Evolutionary conservation across 1,140 invertebrate species (phyloP), one percentile per base, ranked within the genome.

Genomic region (Magallana angulata): DNA sequence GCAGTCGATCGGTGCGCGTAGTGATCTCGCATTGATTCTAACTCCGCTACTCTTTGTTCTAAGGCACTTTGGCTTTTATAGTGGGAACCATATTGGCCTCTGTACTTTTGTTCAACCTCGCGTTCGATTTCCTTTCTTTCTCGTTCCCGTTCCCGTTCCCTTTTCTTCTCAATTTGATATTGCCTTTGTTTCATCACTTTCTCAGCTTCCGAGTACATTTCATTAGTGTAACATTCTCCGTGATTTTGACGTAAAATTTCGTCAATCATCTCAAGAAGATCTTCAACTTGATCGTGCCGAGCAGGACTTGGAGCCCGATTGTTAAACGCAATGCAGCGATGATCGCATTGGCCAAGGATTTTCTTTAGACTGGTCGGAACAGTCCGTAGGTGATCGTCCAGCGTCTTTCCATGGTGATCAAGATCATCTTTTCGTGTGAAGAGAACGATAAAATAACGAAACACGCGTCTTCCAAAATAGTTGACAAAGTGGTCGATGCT

Each of bases 381-480:
- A 58, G n/a, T 36, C 0, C 56, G 24, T 12, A 87, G 30, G 59
- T 84, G 62, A 18, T 84, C 81, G 7, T 87, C 86, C 56, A 87
- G 36, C 36, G 86, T 59, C 16, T 58, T 48, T 16, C 62, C 59
- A 6, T 82, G 71, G 36, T 82, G 57, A 18, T 62, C n/a, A 5
- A 87, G 76, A 57, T 18, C 82, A 30, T 87, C 86, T 36, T 57
- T 87, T 16, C 81, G 56, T 7, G 87, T 88, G 57, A 88, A 88
- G 1, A 88, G 64, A 16, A 88, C 68, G 24, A 88, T 88, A 14
- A 85, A 82, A 36, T 88, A 58, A 48, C 62, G 81, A 30, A 81
- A 36, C 5, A 88, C 76, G 8, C 24, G 36, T 48, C 82, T 57
- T 8, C 87, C 87, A 82, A 88, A 88, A 62, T 57, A 24, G 3